These are phyloP conservation scores for Cerastis leucographa DNA, from an alignment of 2,888 invertebrate species.

Conservation along the genomic window DNA sequence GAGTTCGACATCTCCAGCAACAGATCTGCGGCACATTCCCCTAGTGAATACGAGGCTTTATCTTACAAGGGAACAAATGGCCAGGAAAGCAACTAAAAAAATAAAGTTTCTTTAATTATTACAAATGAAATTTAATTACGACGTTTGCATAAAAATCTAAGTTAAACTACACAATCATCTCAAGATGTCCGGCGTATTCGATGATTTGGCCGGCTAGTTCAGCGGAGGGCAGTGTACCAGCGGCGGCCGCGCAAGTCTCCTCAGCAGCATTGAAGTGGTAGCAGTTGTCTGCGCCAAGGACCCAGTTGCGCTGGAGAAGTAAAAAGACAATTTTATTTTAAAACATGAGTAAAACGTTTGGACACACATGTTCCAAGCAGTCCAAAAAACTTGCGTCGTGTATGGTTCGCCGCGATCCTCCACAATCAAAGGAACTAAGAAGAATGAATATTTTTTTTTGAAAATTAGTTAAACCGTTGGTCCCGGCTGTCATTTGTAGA, in stretches of 20 bases:
- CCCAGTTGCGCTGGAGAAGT: constrained; percentile 94
- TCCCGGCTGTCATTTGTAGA: no score
- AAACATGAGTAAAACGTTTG: neutral
- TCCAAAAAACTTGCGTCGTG: neutral
- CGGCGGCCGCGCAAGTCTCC: constrained; percentile 93
- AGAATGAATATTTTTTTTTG: no score
- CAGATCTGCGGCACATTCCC: neutral
- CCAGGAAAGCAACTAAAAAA: constrained; percentile 7
- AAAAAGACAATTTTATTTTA: neutral
- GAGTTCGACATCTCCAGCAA: neutral
- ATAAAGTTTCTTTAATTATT: constrained; percentile 5
- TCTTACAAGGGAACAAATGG: neutral
- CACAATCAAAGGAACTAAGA: neutral
- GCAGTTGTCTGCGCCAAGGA: constrained; percentile 93
- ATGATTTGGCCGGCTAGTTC: constrained; percentile 98
- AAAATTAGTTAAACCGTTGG: no score
- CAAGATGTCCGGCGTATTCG: constrained; percentile 99
- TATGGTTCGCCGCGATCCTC: neutral
- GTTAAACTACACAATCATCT: constrained; percentile 98
- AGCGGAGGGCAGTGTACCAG: constrained; percentile 94
- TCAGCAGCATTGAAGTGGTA: constrained; percentile 94
- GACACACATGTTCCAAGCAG: no score
- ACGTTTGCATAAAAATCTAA: constrained; percentile 42
- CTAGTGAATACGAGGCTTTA: neutral
- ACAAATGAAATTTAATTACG: constrained; percentile 54